Conservation (phyloP, 2,797 vertebrate genomes). For the Aulostomus chinensis region DNA sequence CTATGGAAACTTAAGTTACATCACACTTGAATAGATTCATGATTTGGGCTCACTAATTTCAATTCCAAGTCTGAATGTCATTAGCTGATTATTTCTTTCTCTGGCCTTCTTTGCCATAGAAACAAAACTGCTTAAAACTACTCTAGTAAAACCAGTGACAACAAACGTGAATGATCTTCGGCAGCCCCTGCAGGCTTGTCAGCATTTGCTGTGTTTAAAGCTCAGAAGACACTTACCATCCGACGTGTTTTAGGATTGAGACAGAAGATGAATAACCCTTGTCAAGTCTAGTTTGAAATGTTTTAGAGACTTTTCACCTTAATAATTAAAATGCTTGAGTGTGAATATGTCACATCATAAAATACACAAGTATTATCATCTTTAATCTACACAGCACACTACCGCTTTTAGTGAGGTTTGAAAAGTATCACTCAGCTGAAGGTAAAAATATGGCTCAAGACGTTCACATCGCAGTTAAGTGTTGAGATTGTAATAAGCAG, state of each 20-base stretch:
- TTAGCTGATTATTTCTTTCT: constrained; percentile 80
- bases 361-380: constrained; percentile 32
- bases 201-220: constrained; percentile 15
- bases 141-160: too few relatives aligned
- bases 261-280: constrained; percentile 27
- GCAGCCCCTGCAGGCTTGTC: constrained; percentile 25
- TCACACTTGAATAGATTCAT: constrained; percentile 68
- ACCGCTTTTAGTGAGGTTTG: constrained; percentile 32
- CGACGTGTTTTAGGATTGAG: constrained; percentile 13
- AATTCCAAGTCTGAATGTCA: constrained; percentile 53
- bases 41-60: constrained; percentile 78
- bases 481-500: constrained; percentile 64
- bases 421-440: constrained; percentile 59
- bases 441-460: constrained; percentile 81
- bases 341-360: constrained; percentile 31
- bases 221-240: constrained; percentile 19
- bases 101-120: constrained; percentile 78
- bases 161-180: not conserved
- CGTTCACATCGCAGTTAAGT: constrained; percentile 54
- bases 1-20: constrained; percentile 29
- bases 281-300: constrained; percentile 33
- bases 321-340: constrained; percentile 10
- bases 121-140: constrained; percentile 67
- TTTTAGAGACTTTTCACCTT: constrained; percentile 21
- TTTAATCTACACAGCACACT: constrained; percentile 21